These are phyloP conservation scores for Heteronetta atricapilla DNA, from an alignment of 2,113 vertebrate species.

Conservation along the genomic window DNA sequence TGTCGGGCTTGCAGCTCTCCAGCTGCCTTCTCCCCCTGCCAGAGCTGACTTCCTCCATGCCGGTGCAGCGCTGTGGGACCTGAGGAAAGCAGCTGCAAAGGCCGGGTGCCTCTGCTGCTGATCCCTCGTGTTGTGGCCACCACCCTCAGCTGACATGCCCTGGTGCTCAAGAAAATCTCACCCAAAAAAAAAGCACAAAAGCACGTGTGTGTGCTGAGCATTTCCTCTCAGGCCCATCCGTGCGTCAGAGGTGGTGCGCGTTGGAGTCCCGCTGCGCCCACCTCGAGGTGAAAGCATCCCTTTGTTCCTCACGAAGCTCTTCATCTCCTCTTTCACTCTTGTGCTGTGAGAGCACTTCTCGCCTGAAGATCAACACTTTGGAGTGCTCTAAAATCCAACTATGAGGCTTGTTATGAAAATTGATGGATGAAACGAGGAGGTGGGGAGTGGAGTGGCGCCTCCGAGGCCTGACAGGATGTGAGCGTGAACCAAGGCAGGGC, in stretches of 20 bases:
- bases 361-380: constrained; percentile 48
- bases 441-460: neutral
- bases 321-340: neutral
- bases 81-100: rapidly evolving
- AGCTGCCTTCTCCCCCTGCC: neutral
- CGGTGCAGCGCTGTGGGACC: neutral
- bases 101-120: neutral
- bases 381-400: constrained; percentile 30
- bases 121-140: rapidly evolving
- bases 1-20: rapidly evolving
- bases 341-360: constrained; percentile 48
- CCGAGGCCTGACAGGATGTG: neutral
- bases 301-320: neutral
- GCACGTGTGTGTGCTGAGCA: neutral
- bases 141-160: neutral
- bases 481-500: neutral
- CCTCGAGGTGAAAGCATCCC: neutral
- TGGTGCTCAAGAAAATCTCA: neutral
- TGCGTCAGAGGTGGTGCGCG: neutral
- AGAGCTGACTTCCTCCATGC: too few species aligned
- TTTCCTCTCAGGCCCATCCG: neutral
- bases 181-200: too few species aligned
- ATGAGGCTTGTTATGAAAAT: constrained; percentile 63
- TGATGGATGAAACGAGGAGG: constrained; percentile 12
- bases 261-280: rapidly evolving